Evolutionary conservation across 2,797 vertebrate genomes (phyloP), one percentile per base, ranked within the genome.

Genomic region (Smutsia temminckii): DNA sequence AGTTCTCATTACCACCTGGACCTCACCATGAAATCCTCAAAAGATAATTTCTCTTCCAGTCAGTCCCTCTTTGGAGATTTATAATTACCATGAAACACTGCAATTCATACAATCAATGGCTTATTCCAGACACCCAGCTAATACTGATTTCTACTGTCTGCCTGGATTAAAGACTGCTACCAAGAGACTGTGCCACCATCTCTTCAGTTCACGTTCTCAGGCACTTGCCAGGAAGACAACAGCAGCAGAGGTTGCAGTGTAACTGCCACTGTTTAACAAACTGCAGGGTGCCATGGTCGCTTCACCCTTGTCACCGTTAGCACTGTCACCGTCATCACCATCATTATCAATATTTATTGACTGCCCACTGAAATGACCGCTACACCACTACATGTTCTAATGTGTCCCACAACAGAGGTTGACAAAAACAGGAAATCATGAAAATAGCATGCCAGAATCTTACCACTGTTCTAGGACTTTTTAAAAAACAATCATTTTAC

Each of bases 41-140:
- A 61, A 89, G 64, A 59, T 55, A 11, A 92, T 66, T 93, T 59
- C 37, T 91, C 78, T 34, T 72, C 72, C 78, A 61, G 51, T 46
- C 81, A n/a, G 17, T 89, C 51, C 57, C 64, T 66, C 66, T 91
- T 89, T 14, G 12, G 61, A 90, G 71, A 71, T n/a, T 89, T 53
- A 72, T 69, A 90, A 96, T 93, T 77, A 72, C 72, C 51, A 55
- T 25, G 63, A 91, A 95, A 96, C n/a, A 61, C 74, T 80, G 49
- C 84, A 85, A 95, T 95, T 86, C 74, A 27, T 93, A 88, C 72
- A 95, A 79, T 93, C 64, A 69, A 74, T 75, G 85, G 40, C 72
- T 90, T 83, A 83, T 91, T 92, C 72, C 84, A 97, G 93, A 94
- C 46, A 89, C 87, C 57, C 46, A 81, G 37, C 79, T 95, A 93